phyloP scores from a whole-genome alignment of 2,113 vertebrate genomes.

The Sigmodon hispidus region DNA sequence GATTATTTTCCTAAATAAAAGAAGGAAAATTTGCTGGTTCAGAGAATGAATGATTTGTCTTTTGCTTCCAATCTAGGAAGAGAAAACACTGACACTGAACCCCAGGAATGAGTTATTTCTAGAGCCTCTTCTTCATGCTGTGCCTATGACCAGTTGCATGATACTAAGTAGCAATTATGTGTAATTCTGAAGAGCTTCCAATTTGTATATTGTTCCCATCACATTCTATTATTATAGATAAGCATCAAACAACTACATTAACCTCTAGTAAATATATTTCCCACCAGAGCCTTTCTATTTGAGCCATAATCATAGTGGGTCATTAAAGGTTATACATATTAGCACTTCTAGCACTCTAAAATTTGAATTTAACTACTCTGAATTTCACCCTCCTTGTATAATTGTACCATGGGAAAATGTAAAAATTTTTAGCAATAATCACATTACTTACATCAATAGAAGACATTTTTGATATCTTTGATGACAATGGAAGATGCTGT shows the following conservation, averaged over 20 bases:
- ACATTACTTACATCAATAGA: constrained; percentile 47
- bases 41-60: not conserved
- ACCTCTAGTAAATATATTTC: not conserved
- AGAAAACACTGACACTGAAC: not conserved
- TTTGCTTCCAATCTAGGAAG: not conserved
- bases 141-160: not conserved
- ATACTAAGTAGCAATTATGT: not conserved
- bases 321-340: not conserved
- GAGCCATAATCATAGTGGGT: not conserved
- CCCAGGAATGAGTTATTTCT: not conserved
- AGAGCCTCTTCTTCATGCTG: not conserved
- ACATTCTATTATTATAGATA: not conserved
- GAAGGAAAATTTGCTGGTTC: not conserved
- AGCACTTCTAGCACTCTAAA: not conserved
- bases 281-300: not conserved
- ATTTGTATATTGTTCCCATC: not conserved
- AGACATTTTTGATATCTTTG: constrained; percentile 7
- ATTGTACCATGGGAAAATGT: constrained; percentile 51
- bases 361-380: constrained; percentile 52
- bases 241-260: not conserved
- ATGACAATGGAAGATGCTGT: not conserved
- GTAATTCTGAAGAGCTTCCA: not conserved
- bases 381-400: constrained; percentile 55
- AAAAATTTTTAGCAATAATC: constrained; percentile 68
- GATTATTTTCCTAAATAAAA: not conserved